Base-by-base conservation (phyloP, 2,113 vertebrate species). In the Phalacrocorax brasilianus region DNA sequence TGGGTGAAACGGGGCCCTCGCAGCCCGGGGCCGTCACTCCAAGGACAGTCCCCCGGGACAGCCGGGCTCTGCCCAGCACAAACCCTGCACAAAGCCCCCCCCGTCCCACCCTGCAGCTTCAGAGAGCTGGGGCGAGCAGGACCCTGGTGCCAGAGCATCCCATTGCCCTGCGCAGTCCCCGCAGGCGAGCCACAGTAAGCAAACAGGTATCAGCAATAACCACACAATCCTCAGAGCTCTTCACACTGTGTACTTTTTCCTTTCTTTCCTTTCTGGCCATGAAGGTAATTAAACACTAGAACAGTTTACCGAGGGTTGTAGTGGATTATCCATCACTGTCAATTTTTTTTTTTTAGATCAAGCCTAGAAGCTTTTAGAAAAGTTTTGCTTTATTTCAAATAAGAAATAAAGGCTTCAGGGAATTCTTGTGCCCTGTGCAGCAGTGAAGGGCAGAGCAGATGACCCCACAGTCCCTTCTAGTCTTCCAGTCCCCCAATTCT, bases 251-350 rank as follows among this genome's bases (percentile, higher is more conserved):
- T 61, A 75, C 53, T 80, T 82, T 58, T 83, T 6, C 49, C 19
- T 90, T 91, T 33, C 52, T 72, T 72, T 68, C 45, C 10, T 50
- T 88, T 84, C 32, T 42, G 75, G 63, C 32, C 5, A 0, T 58
- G 53, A 91, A 95, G 80, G 86, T 92, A 95, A 95, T 91, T 96
- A 96, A 97, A 89, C 80, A 94, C 47, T 35, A 89, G 73, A 87
- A 78, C 76, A 88, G 89, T 89, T 94, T 92, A 94, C 84, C 76
- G 61, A 84, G 40, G 61, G 52, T 50, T 87, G 86, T 42, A 82
- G 40, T n/a, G 49, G 70, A 95, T 94, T 94, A 96, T 92, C 93
- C 73, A 91, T 97, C 96, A 89, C 56, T 91, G 89, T 50, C 91
- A 62, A 16, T 17, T 92, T 65, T n/a, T 15, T 70, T 70, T 7